Evolutionary conservation across 1,140 invertebrate genomes (phyloP).

Genomic region (Potamilus streckersoni): DNA sequence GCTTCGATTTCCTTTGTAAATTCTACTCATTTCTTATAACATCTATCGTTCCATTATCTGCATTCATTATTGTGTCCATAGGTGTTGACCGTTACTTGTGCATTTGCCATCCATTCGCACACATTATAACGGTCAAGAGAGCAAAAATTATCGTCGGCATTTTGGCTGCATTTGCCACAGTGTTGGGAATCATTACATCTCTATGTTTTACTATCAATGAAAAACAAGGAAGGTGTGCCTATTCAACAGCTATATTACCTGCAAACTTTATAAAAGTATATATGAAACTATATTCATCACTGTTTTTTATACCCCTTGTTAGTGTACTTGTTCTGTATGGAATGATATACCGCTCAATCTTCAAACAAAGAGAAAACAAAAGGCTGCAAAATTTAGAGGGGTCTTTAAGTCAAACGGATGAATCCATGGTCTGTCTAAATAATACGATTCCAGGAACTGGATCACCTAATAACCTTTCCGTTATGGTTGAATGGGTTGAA

Average conservation of each 20-base stretch:
- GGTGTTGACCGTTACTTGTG: slow-evolving; percentile 48
- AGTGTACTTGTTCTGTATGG: slow-evolving; percentile 56
- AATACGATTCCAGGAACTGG: not conserved
- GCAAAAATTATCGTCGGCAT: slow-evolving; percentile 35
- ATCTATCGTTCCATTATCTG: slow-evolving; percentile 51
- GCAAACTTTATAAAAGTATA: slow-evolving; percentile 44
- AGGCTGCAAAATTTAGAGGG: slow-evolving; percentile 26
- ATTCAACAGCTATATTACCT: slow-evolving; percentile 39
- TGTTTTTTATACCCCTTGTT: slow-evolving; percentile 52
- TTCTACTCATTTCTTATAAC: slow-evolving; percentile 53
- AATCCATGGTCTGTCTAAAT: slow-evolving; percentile 20
- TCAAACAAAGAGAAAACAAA: slow-evolving; percentile 42
- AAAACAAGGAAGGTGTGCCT: slow-evolving; percentile 40
- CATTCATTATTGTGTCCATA: slow-evolving; percentile 53
- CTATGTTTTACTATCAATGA: slow-evolving; percentile 13
- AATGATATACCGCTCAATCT: slow-evolving; percentile 53
- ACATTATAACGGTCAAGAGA: slow-evolving; percentile 33
- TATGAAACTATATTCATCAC: slow-evolving; percentile 54
- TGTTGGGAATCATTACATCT: slow-evolving; percentile 34
- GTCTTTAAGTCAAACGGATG: slow-evolving; percentile 17
- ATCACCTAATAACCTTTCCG: slow-evolving; percentile 2
- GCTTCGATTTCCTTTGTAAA: slow-evolving; percentile 49
- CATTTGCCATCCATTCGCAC: slow-evolving; percentile 43
- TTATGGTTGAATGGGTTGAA: slow-evolving; percentile 13
- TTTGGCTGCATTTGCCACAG: slow-evolving; percentile 23